Percentiles rank a stretch among this genome's conserved stretches.
These are phyloP conservation scores for Pentalonia nigronervosa DNA, from an alignment of 1,140 invertebrate species.

Conservation along the genomic window DNA sequence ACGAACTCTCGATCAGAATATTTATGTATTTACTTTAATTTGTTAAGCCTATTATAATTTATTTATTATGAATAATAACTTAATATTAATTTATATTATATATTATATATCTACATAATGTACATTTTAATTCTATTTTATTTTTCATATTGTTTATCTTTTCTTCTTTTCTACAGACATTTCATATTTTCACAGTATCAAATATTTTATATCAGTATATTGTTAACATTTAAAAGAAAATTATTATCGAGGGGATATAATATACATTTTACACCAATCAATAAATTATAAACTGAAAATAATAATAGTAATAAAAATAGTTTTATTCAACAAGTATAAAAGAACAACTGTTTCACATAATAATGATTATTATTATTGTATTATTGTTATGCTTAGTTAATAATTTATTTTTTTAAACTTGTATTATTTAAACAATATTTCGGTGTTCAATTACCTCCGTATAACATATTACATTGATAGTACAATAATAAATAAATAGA, in stretches of 20 bases:
- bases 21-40: conserved; percentile 25
- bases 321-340: conserved; percentile 58
- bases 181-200: neutral
- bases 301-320: conserved; percentile 50
- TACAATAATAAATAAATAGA: conserved; percentile 49
- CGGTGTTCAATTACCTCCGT: neutral
- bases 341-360: conserved; percentile 43
- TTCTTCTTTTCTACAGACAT: neutral
- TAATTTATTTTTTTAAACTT: conserved; percentile 1
- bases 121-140: neutral
- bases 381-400: conserved; percentile 22
- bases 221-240: neutral
- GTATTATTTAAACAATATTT: conserved; percentile 33
- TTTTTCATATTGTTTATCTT: neutral
- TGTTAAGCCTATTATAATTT: neutral
- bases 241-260: neutral
- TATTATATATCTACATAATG: neutral
- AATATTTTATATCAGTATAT: neutral
- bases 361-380: conserved; percentile 30
- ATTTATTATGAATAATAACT: neutral
- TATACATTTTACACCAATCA: neutral
- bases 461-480: conserved; percentile 19
- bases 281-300: conserved; percentile 14
- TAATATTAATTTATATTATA: conserved; percentile 11
- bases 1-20: neutral